Percentiles rank a stretch among this genome's conserved stretches.
Evolutionary conservation across 1,140 invertebrate genomes (phyloP).

Genomic region (Pogonomyrmex barbatus): DNA sequence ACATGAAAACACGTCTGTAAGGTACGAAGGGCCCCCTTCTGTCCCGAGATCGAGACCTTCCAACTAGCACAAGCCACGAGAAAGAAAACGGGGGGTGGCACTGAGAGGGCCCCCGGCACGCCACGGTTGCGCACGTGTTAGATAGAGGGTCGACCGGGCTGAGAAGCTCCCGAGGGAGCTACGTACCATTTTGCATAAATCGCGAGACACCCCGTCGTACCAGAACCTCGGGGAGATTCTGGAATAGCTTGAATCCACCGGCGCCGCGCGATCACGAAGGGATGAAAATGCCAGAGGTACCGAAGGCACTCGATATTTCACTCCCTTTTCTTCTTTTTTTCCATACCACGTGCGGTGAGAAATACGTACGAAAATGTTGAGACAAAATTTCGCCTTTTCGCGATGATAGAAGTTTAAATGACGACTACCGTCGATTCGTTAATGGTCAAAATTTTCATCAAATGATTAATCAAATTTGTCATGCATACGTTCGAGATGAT

Average conservation of each 20-base stretch:
- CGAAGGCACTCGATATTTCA: slow-evolving; percentile 68
- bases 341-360: background rate
- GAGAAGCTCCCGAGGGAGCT: slow-evolving; percentile 83
- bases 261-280: slow-evolving; percentile 67
- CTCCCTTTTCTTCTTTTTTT: slow-evolving; percentile 37
- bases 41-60: slow-evolving; percentile 52
- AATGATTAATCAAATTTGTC: background rate
- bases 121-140: slow-evolving; percentile 81
- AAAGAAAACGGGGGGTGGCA: slow-evolving; percentile 65
- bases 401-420: background rate
- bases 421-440: slow-evolving; percentile 12
- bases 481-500: background rate
- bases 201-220: slow-evolving; percentile 83
- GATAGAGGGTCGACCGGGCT: slow-evolving; percentile 77
- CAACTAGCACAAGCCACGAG: slow-evolving; percentile 31
- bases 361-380: slow-evolving; percentile 32
- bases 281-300: slow-evolving; percentile 64
- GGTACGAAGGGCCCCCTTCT: slow-evolving; percentile 63
- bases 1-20: slow-evolving; percentile 36
- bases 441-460: too few species aligned
- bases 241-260: slow-evolving; percentile 77
- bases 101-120: slow-evolving; percentile 53
- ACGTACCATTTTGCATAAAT: slow-evolving; percentile 86
- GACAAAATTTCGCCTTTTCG: slow-evolving; percentile 34
- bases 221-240: slow-evolving; percentile 78